phyloP scores from a whole-genome alignment of 2,113 vertebrate species.

The Talpa occidentalis region DNA sequence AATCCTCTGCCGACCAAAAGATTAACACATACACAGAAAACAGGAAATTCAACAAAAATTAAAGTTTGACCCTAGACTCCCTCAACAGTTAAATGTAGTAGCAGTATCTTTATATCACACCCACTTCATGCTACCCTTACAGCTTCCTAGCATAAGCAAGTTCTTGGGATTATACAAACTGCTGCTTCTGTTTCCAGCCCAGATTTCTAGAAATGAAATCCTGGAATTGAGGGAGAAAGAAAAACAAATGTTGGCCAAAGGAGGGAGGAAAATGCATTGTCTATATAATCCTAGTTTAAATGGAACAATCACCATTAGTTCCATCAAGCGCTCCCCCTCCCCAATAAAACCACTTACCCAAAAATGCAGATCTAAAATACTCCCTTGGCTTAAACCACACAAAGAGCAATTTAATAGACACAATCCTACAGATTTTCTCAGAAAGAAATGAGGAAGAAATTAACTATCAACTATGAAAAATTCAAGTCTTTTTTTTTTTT shows the following conservation, averaged over 20 bases:
- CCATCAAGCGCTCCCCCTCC: conserved; percentile 30
- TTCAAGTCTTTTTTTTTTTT: neutral
- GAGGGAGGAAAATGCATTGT: conserved; percentile 65
- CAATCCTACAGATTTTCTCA: conserved; percentile 67
- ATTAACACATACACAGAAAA: conserved; percentile 62
- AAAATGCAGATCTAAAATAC: conserved; percentile 71
- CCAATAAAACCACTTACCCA: conserved; percentile 68
- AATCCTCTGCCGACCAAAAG: conserved; percentile 64
- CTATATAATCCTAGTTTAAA: conserved; percentile 72
- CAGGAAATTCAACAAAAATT: conserved; percentile 70
- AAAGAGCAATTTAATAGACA: conserved; percentile 67
- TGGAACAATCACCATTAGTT: conserved; percentile 72
- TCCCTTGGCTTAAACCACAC: conserved; percentile 65
- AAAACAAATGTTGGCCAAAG: conserved; percentile 78
- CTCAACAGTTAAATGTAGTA: conserved; percentile 60
- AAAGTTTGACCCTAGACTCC: conserved; percentile 37
- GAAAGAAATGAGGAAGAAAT: conserved; percentile 61
- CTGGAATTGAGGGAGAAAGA: conserved; percentile 74
- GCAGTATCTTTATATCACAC: conserved; percentile 58
- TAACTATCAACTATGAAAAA: conserved; percentile 57
- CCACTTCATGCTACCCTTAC: conserved; percentile 62
- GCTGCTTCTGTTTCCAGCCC: conserved; percentile 73
- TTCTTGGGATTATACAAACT: conserved; percentile 75
- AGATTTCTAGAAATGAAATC: conserved; percentile 80
- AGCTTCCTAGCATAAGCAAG: conserved; percentile 71